These are phyloP conservation scores for Petrolisthes cinctipes DNA, from an alignment of 2,888 invertebrate genomes.

Conservation along the genomic window DNA sequence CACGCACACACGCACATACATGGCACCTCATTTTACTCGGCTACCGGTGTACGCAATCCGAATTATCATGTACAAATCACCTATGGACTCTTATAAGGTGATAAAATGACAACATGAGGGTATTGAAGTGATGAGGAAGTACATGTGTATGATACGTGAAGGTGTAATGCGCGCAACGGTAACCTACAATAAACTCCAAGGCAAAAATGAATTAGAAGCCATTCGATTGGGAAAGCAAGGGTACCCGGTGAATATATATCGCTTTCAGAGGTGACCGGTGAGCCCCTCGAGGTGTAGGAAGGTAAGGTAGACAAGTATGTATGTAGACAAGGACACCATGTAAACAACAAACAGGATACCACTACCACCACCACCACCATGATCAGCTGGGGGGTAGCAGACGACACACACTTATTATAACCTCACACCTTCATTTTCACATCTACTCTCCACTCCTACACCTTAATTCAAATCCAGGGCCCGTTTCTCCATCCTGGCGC, in stretches of 20 bases:
- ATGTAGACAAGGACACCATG: neutral
- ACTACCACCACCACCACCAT: neutral
- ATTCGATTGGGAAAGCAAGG: too few relatives aligned
- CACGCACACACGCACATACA: slow-evolving; percentile 4
- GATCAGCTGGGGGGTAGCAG: slow-evolving; percentile 53
- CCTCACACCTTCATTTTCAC: neutral
- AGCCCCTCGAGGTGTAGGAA: neutral
- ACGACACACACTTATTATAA: slow-evolving; percentile 27
- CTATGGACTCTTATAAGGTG: too few relatives aligned
- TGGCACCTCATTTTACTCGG: neutral
- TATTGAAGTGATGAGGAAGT: too few relatives aligned
- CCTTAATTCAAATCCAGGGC: neutral
- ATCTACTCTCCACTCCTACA: neutral
- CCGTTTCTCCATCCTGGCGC: too few relatives aligned
- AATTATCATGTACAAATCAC: too few relatives aligned
- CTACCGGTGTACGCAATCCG: neutral
- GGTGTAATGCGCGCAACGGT: too few relatives aligned
- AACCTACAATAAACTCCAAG: too few relatives aligned
- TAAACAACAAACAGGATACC: slow-evolving; percentile 14
- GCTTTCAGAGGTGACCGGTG: neutral
- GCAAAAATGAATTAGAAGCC: too few relatives aligned
- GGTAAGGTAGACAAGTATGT: neutral
- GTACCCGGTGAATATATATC: too few relatives aligned
- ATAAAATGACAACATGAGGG: too few relatives aligned
- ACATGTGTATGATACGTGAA: too few relatives aligned